Evolutionary conservation across 2,888 invertebrate species (phyloP), one percentile per base, ranked within the genome.

Genomic region (Sinelater perroti): DNA sequence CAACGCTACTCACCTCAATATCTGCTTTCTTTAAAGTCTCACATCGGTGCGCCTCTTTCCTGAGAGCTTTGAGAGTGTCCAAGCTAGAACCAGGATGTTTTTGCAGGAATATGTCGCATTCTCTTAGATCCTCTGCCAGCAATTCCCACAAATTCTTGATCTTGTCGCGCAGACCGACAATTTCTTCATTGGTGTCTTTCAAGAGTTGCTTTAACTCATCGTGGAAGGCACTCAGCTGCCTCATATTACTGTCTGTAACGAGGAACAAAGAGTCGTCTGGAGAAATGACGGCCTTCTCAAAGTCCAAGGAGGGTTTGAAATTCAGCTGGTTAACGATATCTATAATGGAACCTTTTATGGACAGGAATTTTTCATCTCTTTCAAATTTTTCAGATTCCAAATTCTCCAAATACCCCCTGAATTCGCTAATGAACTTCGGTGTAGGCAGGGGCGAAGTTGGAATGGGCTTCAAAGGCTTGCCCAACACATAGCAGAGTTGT

Each of bases 1-100:
- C n/a, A n/a, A n/a, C n/a, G n/a, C n/a, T n/a, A 40, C 73, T 75
- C 66, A 82, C 81, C 79, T 86, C 83, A 52, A 95, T 87, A 72
- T 94, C 93, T 68, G 89, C 87, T 30, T 84, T 82, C 66, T 92
- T 91, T 51, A 91, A 82, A 16, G 83, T 81, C 70, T 93, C 90
- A 69, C 91, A 93, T 2, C 89, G 81, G 42, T 85, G 82, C 17
- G 93, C 82, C 78, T 95, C 95, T 10, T 82, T 79, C 54, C 84
- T 82, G 11, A 91, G 76, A 2, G 85, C 85, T 16, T 79, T 78
- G 56, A 87, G 80, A 1, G 85, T 82, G 1, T 75, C 72, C 0
- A 81, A 78, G 44, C 84, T 83, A 71, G 84, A 84, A 2, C 87
- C 87, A 0, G 80, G 79, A 70, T 87, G 80, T 0, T 81, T 82